phyloP scores from a whole-genome alignment of 1,140 invertebrate genomes.

The Octopus sinensis region DNA sequence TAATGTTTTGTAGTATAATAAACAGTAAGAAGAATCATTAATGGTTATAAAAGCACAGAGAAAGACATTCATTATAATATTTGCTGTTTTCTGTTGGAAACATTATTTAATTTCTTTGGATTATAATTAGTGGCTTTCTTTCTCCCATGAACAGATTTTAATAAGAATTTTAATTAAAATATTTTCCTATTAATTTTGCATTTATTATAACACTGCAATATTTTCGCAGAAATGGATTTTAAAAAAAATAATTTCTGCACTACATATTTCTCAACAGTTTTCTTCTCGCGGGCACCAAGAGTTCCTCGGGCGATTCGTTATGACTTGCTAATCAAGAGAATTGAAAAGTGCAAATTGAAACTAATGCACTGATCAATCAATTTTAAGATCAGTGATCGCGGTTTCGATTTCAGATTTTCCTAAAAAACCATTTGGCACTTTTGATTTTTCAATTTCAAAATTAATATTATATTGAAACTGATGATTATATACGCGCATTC shows the following conservation, averaged over 20 bases:
- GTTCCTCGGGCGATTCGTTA: too few species aligned
- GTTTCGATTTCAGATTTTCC: too few species aligned
- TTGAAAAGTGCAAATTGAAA: too few species aligned
- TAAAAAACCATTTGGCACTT: too few species aligned
- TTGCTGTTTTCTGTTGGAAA: not conserved
- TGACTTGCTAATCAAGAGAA: too few species aligned
- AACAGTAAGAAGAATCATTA: not conserved
- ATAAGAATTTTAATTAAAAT: not conserved
- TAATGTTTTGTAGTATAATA: slow-evolving; percentile 6
- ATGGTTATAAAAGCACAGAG: not conserved
- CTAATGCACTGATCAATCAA: too few species aligned
- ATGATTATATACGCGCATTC: too few species aligned
- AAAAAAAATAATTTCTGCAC: not conserved
- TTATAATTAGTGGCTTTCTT: not conserved
- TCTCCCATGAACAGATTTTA: not conserved
- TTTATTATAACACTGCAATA: not conserved
- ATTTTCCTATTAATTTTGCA: not conserved
- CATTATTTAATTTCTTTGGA: slow-evolving; percentile 1
- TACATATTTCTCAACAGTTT: not conserved
- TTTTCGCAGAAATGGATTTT: not conserved
- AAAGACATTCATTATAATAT: slow-evolving; percentile 2
- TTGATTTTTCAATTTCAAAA: too few species aligned
- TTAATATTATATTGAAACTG: too few species aligned
- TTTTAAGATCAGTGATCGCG: too few species aligned
- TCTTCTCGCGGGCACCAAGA: not conserved